Base-by-base conservation (phyloP, 2,797 vertebrate species). In the Alfaro cultratus region DNA sequence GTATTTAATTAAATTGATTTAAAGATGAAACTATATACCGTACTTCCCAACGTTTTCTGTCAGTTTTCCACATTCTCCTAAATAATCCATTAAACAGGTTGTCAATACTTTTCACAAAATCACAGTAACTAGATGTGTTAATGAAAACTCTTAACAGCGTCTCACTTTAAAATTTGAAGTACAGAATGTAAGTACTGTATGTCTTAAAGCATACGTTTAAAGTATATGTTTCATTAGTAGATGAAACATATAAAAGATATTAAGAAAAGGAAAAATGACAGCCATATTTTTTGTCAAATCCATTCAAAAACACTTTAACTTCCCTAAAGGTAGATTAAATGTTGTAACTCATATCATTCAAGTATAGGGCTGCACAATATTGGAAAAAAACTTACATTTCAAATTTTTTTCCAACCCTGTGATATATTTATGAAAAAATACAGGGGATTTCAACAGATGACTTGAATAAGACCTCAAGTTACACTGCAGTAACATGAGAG, bases 41-140 rank as follows among this genome's bases (percentile, higher is more conserved):
- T n/a, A n/a, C 23, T 78, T 39, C 45, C 67, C 87, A 80, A 36
- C 43, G 57, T 36, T 10, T 75, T 36, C 31, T 73, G 55, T 43
- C 46, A 71, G 39, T 49, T 57, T 46, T 31, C 41, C 6, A 3
- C 43, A 34, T 76, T 60, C n/a, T 29, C 68, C 8, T 46, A 70
- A 80, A 76, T 71, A 47, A 72, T 74, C 62, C 3, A 77, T 29
- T 36, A 72, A 57, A 49, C 34, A 77, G 39, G 29, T 47, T 79
- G 34, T 76, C 43, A 55, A 12, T 49, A 39, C 41, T 57, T 73
- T 74, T 74, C 47, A 75, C 1, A 0, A 26, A 0, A 21, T 68
- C 21, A 15, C n/a, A 39, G 8, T 45, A 60, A 57, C 10, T 70
- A 43, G 41, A 75, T 15, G 73, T 45, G 26, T 57, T 29, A 29